Conservation (phyloP, 2,797 vertebrate species). For the Bovichtus diacanthus region DNA sequence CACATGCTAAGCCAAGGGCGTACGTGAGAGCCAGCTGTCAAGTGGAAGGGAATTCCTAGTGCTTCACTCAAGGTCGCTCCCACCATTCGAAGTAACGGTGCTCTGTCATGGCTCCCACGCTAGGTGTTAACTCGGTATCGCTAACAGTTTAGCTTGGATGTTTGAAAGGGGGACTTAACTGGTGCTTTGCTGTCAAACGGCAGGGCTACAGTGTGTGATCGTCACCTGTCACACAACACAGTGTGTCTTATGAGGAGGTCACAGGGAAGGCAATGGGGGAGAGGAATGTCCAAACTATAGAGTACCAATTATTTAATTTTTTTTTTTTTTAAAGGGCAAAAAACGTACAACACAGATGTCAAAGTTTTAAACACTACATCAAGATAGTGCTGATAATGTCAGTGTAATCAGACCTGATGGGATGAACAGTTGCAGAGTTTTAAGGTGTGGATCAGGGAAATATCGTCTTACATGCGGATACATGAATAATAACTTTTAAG, state of each 20-base stretch:
- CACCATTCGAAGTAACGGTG: constrained; percentile 64
- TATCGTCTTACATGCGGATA: neutral
- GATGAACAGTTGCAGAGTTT: neutral
- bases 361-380: neutral
- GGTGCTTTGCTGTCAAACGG: constrained; percentile 47
- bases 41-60: constrained; percentile 68
- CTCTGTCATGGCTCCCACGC: constrained; percentile 60
- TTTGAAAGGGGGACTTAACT: constrained; percentile 61
- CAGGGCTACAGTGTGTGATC: constrained; percentile 17
- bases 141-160: constrained; percentile 77
- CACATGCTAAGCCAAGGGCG: constrained; percentile 71
- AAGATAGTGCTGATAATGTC: neutral
- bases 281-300: neutral
- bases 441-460: neutral
- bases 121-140: constrained; percentile 74
- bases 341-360: neutral
- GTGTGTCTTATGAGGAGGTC: constrained; percentile 12
- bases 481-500: neutral
- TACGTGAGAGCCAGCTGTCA: constrained; percentile 76
- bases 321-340: neutral
- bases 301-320: neutral
- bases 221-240: constrained; percentile 51
- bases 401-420: neutral
- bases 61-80: constrained; percentile 76
- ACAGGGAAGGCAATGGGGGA: neutral